Evolutionary conservation across 2,113 vertebrate genomes (phyloP), one percentile per base, ranked within the genome.

Genomic region (Psittacula cyanocephala): DNA sequence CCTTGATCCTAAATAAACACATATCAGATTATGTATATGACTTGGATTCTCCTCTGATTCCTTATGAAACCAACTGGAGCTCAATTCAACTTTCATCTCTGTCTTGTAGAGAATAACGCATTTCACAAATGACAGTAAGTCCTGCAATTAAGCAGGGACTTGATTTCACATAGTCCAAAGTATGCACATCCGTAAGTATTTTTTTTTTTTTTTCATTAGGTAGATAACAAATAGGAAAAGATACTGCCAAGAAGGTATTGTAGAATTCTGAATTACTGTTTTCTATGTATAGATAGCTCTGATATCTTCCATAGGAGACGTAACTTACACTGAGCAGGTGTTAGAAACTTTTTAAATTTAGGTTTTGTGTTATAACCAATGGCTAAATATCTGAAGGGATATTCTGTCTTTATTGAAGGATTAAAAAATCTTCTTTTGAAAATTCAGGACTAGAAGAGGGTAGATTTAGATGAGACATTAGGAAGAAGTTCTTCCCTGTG

Each of bases 201-300:
- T 37, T 37, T 37, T 37, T 25, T 13, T 72, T 27, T 67, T 81
- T 20, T 35, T 76, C 3, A 22, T 47, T 52, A 59, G 2, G 7
- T 41, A 1, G 13, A 35, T 44, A 57, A 55, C 0, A 17, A 47
- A 5, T 3, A 62, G 2, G 3, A 43, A 83, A 86, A 46, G 2
- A 33, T 15, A 1, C 2, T 74, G 1, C 3, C 16, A 28, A 80
- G 31, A 47, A 64, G 16, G 3, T 9, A 52, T 3, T 17, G 7
- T 12, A 68, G 13, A 57, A 62, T 18, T 6, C 16, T 65, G 6
- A 64, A 22, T 13, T 80, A 7, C 2, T 9, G 6, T 53, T 60
- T 80, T 62, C 20, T 47, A 7, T 11, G 3, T 33, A 3, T 13
- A 67, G 7, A 14, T 13, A 7, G 1, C 1, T 12, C 10, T 25